These are phyloP conservation scores for Sarcophaga subvicina DNA, from an alignment of 2,888 invertebrate species.

Conservation along the genomic window DNA sequence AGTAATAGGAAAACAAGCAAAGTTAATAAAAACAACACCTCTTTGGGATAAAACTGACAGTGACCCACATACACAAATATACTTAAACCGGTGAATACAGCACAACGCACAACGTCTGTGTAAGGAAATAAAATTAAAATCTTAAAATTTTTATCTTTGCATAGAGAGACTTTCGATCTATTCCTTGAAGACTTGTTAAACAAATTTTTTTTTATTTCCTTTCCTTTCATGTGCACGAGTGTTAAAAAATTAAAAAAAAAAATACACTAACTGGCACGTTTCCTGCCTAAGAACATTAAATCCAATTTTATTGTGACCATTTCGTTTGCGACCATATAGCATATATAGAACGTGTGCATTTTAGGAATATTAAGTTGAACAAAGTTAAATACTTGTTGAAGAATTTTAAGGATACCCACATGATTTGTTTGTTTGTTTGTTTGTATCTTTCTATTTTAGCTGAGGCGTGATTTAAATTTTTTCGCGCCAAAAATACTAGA, in stretches of 20 bases:
- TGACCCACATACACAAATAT: no score
- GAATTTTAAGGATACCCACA: conserved; percentile 18
- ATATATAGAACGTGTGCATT: conserved; percentile 6
- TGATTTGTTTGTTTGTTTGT: neutral
- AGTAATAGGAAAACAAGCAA: no score
- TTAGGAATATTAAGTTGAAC: neutral
- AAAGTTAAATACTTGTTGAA: neutral
- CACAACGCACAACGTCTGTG: no score
- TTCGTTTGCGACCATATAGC: neutral
- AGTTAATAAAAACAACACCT: no score
- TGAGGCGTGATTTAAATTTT: neutral
- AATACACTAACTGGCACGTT: conserved; percentile 13
- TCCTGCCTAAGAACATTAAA: neutral
- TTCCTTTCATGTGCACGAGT: no score
- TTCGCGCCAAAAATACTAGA: conserved; percentile 36
- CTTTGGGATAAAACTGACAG: no score
- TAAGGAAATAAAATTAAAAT: no score
- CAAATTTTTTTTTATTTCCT: no score
- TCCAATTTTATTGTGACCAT: conserved; percentile 2
- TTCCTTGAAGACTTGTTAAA: neutral
- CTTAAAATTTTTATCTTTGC: no score
- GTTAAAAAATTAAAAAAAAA: neutral
- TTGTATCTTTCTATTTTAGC: neutral
- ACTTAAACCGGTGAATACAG: no score
- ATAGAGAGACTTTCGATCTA: no score